Percentiles rank a stretch among this genome's conserved stretches.
Evolutionary conservation across 1,140 invertebrate species (phyloP).

Genomic region (Anagrus nilaparvatae): DNA sequence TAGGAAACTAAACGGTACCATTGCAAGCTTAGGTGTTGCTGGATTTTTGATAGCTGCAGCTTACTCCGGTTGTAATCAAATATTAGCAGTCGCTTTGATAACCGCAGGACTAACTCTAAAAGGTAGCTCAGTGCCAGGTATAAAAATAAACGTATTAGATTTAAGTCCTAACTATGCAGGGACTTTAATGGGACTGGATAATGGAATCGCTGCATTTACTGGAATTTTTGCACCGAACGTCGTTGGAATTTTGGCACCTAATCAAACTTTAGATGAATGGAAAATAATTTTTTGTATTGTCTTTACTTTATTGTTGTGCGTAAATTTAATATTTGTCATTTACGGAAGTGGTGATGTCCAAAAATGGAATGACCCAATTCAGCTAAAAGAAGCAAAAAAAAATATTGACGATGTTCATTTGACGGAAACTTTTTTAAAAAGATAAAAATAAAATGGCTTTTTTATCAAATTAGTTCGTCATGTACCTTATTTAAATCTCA

Average conservation of each 20-base stretch:
- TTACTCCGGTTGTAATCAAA: conserved; percentile 64
- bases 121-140: conserved; percentile 53
- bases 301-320: conserved; percentile 59
- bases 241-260: conserved; percentile 62
- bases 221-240: conserved; percentile 71
- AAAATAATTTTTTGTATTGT: conserved; percentile 74
- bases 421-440: too few species aligned
- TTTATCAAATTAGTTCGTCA: too few species aligned
- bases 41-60: conserved; percentile 70
- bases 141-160: conserved; percentile 73
- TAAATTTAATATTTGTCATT: conserved; percentile 62
- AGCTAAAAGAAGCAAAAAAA: not conserved
- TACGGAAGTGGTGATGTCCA: conserved; percentile 63
- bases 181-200: conserved; percentile 73
- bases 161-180: conserved; percentile 75
- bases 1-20: conserved; percentile 63
- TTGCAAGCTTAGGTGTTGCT: conserved; percentile 61
- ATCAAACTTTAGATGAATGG: conserved; percentile 66
- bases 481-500: too few species aligned
- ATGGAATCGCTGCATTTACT: conserved; percentile 71
- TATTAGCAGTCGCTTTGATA: conserved; percentile 53
- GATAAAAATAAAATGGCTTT: too few species aligned
- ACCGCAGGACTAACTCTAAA: conserved; percentile 61
- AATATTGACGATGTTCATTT: too few species aligned
- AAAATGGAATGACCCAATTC: conserved; percentile 51